These are phyloP conservation scores for Phanerotoma sp. DNA, from an alignment of 2,888 invertebrate species.

Conservation along the genomic window DNA sequence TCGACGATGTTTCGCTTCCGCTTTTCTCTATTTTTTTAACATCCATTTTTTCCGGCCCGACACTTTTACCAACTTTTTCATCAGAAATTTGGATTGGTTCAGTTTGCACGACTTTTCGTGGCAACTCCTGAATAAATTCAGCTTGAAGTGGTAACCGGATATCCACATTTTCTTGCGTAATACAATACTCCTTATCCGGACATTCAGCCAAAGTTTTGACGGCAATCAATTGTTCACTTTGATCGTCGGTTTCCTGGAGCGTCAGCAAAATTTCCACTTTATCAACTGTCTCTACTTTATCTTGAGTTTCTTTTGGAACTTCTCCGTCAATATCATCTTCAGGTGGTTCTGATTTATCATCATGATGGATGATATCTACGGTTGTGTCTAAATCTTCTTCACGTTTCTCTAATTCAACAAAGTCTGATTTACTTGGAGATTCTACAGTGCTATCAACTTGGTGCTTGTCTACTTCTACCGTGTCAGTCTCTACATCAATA, in stretches of 20 bases:
- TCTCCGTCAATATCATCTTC: background rate
- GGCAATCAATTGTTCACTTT: conserved; percentile 41
- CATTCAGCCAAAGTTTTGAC: conserved; percentile 45
- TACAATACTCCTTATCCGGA: conserved; percentile 36
- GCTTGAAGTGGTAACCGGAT: conserved; percentile 46
- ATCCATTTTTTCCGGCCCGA: background rate
- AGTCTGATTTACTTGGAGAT: conserved; percentile 35
- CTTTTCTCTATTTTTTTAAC: conserved; percentile 48
- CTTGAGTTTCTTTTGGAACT: background rate
- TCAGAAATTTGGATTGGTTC: conserved; percentile 37
- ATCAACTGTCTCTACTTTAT: conserved; percentile 37
- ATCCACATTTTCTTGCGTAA: conserved; percentile 47
- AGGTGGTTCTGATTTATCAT: background rate
- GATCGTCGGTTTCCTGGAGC: conserved; percentile 42
- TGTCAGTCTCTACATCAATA: conserved; percentile 51
- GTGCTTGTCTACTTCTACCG: conserved; percentile 56
- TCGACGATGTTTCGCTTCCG: conserved; percentile 33
- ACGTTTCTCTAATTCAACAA: conserved; percentile 34
- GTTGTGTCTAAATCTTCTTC: conserved; percentile 9
- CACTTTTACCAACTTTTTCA: conserved; percentile 31
- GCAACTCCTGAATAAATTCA: conserved; percentile 38
- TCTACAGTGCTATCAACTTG: conserved; percentile 52
- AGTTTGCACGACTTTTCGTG: conserved; percentile 46
- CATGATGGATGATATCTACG: background rate
- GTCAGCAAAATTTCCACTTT: conserved; percentile 51